Conservation (phyloP, 2,113 vertebrate genomes). For the Lepidothrix coronata region DNA sequence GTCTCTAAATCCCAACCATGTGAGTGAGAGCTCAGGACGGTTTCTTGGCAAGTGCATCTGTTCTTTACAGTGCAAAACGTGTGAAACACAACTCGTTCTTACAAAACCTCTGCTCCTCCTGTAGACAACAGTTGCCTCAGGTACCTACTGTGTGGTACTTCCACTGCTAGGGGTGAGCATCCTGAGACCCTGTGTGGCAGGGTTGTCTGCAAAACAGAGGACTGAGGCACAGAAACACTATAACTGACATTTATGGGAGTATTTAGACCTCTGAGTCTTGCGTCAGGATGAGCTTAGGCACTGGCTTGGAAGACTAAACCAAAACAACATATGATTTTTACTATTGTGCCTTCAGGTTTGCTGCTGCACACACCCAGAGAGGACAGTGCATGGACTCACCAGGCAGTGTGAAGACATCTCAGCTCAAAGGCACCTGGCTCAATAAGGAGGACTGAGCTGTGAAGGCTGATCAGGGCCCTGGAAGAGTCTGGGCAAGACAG, state of each 20-base stretch:
- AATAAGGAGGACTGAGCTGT: neutral
- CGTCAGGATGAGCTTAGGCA: neutral
- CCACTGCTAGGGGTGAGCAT: neutral
- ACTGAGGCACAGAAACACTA: neutral
- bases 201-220: neutral
- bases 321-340: neutral
- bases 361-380: neutral
- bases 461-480: neutral
- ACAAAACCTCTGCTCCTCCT: neutral
- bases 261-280: neutral
- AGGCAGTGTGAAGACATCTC: neutral
- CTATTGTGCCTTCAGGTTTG: neutral
- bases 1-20: slow-evolving; percentile 54
- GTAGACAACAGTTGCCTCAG: neutral
- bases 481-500: neutral
- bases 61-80: neutral
- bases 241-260: neutral
- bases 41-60: neutral
- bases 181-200: neutral
- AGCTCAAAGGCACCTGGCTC: neutral
- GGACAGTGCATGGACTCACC: neutral
- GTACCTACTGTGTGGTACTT: rapidly evolving
- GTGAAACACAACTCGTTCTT: neutral
- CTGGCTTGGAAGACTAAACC: neutral
- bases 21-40: slow-evolving; percentile 41